Evolutionary conservation across 2,797 vertebrate species (phyloP).

Genomic region (Chiroxiphia lanceolata): DNA sequence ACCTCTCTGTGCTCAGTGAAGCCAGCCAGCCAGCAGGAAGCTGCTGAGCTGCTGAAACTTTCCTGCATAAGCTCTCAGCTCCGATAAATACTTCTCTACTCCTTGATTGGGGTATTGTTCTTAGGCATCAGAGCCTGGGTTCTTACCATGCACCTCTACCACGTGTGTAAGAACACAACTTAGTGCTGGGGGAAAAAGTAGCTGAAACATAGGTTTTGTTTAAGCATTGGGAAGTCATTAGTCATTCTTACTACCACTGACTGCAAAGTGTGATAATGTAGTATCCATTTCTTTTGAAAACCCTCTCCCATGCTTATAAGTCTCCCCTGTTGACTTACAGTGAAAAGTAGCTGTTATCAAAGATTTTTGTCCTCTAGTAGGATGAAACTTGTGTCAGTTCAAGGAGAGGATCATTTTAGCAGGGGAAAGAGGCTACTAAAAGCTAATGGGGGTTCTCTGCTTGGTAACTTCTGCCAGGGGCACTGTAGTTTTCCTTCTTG

Average conservation of each 20-base stretch:
- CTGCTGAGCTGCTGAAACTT: slow-evolving; percentile 20
- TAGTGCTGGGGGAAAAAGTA: background rate
- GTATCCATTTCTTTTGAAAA: background rate
- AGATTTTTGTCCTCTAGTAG: background rate
- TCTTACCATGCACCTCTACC: background rate
- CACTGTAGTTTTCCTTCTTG: background rate
- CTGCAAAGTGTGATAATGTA: background rate
- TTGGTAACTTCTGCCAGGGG: background rate
- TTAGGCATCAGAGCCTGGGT: background rate
- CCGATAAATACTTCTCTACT: background rate
- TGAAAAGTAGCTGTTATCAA: background rate
- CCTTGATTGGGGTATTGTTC: background rate
- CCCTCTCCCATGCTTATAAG: background rate
- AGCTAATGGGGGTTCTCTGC: background rate
- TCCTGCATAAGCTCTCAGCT: background rate
- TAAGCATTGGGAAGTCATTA: rapidly evolving
- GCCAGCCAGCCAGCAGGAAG: background rate
- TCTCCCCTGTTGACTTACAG: background rate
- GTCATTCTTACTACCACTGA: background rate
- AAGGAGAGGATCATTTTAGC: background rate
- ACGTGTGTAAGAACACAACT: background rate
- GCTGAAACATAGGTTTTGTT: background rate
- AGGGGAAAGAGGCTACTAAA: background rate
- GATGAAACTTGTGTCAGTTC: background rate
- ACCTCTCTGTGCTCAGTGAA: background rate